Evolutionary conservation across 2,797 vertebrate species (phyloP).

Genomic region (Alauda arvensis): DNA sequence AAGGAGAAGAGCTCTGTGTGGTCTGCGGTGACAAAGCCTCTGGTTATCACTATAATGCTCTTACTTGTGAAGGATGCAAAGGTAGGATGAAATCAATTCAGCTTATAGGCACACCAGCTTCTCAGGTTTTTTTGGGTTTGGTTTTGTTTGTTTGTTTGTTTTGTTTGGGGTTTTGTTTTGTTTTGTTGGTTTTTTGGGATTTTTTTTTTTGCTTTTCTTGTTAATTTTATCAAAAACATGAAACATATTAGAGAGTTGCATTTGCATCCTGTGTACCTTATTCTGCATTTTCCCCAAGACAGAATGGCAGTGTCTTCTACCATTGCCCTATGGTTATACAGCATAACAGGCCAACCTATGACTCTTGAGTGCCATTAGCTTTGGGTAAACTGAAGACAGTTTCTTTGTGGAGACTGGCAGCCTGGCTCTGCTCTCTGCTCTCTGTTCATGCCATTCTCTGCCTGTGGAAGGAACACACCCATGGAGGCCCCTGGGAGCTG

Average conservation of each 20-base stretch:
- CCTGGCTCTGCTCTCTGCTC: not conserved
- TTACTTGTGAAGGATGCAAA: constrained; percentile 98
- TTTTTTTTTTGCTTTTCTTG: not conserved
- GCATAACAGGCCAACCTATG: fast-evolving
- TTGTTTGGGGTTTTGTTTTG: no score
- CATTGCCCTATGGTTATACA: not conserved
- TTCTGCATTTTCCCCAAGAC: not conserved
- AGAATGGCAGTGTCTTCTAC: not conserved
- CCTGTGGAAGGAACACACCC: not conserved
- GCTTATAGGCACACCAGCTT: not conserved
- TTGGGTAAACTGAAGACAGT: not conserved
- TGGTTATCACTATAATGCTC: constrained; percentile 96
- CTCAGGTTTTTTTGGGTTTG: not conserved
- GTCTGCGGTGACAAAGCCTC: constrained; percentile 97
- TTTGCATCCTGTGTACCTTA: not conserved
- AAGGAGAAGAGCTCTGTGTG: constrained; percentile 94
- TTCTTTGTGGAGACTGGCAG: not conserved
- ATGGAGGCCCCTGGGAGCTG: not conserved
- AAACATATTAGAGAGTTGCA: not conserved
- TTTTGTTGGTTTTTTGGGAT: no score
- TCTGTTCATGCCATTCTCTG: not conserved
- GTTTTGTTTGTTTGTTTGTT: not conserved
- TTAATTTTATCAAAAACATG: not conserved
- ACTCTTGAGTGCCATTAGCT: not conserved
- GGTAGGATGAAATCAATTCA: constrained; percentile 71